phyloP scores from a whole-genome alignment of 64 coral and sea anemone species.

The Cladopsammia gracilis region DNA sequence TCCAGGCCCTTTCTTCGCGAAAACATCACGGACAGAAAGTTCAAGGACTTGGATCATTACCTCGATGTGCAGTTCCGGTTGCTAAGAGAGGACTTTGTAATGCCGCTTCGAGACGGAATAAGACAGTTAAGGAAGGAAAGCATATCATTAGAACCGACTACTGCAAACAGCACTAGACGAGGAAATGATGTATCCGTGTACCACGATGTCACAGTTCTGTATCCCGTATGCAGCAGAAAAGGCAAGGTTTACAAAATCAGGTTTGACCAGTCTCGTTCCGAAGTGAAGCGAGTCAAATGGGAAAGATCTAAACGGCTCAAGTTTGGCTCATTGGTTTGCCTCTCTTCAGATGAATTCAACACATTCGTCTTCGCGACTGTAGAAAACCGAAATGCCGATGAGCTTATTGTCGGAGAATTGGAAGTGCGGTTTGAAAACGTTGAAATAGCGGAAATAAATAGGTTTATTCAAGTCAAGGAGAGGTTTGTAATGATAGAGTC shows the following conservation, averaged over 20 bases:
- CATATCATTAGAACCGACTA: background rate
- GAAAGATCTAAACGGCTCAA: constrained; percentile 74
- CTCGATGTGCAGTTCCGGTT: constrained; percentile 97
- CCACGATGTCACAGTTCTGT: constrained; percentile 45
- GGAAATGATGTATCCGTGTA: constrained; percentile 53
- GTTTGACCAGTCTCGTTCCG: constrained; percentile 54
- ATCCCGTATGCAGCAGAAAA: constrained; percentile 68
- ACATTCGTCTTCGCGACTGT: constrained; percentile 80
- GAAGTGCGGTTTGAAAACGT: constrained; percentile 80
- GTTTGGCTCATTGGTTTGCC: constrained; percentile 80
- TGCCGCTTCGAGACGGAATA: constrained; percentile 67
- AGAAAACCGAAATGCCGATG: constrained; percentile 42
- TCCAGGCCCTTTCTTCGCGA: constrained; percentile 80
- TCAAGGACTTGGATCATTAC: constrained; percentile 77
- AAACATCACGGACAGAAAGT: constrained; percentile 78
- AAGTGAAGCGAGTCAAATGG: constrained; percentile 74
- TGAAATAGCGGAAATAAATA: background rate
- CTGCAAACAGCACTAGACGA: background rate
- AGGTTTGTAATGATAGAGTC: constrained; percentile 85
- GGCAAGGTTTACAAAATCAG: constrained; percentile 72
- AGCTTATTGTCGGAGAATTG: constrained; percentile 48
- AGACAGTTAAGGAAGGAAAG: constrained; percentile 17
- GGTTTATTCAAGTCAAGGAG: constrained; percentile 31
- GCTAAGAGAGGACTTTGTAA: constrained; percentile 89
- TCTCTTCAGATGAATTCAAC: constrained; percentile 80